phyloP scores from a whole-genome alignment of 1,140 invertebrate genomes.

The Acromyrmex echinatior region DNA sequence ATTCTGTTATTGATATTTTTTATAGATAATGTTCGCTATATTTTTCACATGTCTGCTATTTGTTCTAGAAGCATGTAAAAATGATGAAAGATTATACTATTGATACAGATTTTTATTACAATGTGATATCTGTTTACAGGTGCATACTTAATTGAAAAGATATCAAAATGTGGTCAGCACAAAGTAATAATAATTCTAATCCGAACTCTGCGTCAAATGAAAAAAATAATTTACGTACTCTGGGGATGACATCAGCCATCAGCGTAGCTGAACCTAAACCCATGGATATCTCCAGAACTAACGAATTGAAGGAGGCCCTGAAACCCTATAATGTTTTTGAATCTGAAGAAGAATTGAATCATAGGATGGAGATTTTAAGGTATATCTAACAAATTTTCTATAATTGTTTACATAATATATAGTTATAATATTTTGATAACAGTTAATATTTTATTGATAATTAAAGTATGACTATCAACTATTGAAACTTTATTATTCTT shows the following conservation, averaged over 20 bases:
- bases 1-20: background rate
- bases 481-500: constrained; percentile 42
- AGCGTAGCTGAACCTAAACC: constrained; percentile 95
- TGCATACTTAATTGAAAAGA: constrained; percentile 36
- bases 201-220: constrained; percentile 70
- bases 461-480: background rate
- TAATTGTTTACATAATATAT: background rate
- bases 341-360: constrained; percentile 95
- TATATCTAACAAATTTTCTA: constrained; percentile 30
- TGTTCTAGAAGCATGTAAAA: constrained; percentile 21
- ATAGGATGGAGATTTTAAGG: constrained; percentile 94
- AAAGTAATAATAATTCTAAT: constrained; percentile 75
- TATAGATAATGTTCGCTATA: background rate
- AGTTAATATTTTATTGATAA: background rate
- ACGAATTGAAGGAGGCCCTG: constrained; percentile 93
- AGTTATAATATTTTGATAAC: background rate
- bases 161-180: constrained; percentile 81
- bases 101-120: background rate
- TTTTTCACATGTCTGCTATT: background rate
- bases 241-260: constrained; percentile 98
- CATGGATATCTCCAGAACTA: constrained; percentile 93
- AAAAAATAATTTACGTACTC: constrained; percentile 84
- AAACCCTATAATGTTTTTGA: constrained; percentile 97
- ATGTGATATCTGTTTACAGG: constrained; percentile 32
- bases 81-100: background rate